A percentile compares a stretch with the other conserved stretches of the same genome.
phyloP scores from a whole-genome alignment of 2,888 invertebrate genomes.

The Patella ulyssiponensis region DNA sequence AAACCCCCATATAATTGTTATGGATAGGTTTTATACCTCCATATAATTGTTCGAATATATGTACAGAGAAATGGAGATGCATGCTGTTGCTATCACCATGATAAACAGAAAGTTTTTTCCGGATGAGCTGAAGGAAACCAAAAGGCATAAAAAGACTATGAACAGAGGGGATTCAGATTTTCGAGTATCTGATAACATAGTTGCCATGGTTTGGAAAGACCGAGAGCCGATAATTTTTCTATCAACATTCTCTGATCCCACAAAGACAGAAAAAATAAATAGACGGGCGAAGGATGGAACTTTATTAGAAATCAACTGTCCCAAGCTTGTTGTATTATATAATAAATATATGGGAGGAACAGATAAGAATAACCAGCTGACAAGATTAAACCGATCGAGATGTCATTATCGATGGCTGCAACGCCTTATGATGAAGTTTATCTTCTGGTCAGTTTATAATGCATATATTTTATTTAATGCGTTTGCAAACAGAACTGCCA shows the following conservation, averaged over 20 bases:
- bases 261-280: conserved; percentile 10
- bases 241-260: conserved; percentile 21
- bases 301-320: conserved; percentile 13
- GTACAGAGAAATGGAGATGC: too few species aligned
- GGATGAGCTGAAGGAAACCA: not conserved
- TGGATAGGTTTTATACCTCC: too few species aligned
- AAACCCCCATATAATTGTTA: too few species aligned
- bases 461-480: conserved; percentile 4
- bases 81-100: not conserved
- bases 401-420: conserved; percentile 32
- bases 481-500: not conserved
- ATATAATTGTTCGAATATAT: too few species aligned
- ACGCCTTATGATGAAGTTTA: conserved; percentile 31
- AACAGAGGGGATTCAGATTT: not conserved
- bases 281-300: conserved; percentile 9
- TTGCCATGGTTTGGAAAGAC: conserved; percentile 23
- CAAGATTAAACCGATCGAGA: conserved; percentile 24
- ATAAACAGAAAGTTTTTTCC: not conserved
- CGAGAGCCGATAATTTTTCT: conserved; percentile 29
- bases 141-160: too few species aligned
- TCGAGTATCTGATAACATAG: not conserved
- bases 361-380: conserved; percentile 36
- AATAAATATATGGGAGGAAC: conserved; percentile 33
- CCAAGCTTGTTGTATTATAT: conserved; percentile 20
- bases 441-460: conserved; percentile 25